Percentiles rank a stretch among this genome's conserved stretches.
phyloP scores from a whole-genome alignment of 1,140 invertebrate genomes.

The Leptoteleia sp. region DNA sequence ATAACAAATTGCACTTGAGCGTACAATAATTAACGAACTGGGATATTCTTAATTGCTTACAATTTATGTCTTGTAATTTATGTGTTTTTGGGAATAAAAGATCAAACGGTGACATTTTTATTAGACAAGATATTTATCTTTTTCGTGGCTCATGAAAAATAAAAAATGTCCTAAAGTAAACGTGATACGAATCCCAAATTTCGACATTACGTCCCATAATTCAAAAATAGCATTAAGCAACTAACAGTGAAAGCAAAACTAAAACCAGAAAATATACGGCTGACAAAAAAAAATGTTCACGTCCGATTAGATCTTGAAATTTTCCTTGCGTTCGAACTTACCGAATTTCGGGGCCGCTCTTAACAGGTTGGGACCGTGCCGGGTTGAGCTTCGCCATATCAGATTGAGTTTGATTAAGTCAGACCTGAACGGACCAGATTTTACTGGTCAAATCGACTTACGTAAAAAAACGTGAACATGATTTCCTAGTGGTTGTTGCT shows the following conservation, averaged over 20 bases:
- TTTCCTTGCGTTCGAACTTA: constrained; percentile 24
- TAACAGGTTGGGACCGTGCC: constrained; percentile 36
- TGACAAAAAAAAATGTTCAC: constrained; percentile 33
- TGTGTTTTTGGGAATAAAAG: constrained; percentile 22
- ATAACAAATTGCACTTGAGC: too few species aligned
- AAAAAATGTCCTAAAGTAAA: constrained; percentile 37
- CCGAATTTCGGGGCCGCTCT: constrained; percentile 34
- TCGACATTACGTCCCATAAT: constrained; percentile 31
- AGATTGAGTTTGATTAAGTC: constrained; percentile 53
- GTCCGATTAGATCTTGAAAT: constrained; percentile 50
- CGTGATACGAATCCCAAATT: constrained; percentile 50
- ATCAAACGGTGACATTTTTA: constrained; percentile 43
- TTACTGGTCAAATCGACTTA: constrained; percentile 23
- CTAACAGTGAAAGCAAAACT: constrained; percentile 49
- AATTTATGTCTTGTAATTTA: constrained; percentile 22
- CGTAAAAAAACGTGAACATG: constrained; percentile 23
- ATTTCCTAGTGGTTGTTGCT: constrained; percentile 8
- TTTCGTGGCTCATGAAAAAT: constrained; percentile 18
- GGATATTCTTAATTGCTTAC: constrained; percentile 1
- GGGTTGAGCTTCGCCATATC: constrained; percentile 17
- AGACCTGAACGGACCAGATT: constrained; percentile 24
- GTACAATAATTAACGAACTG: not conserved
- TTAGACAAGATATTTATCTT: constrained; percentile 53
- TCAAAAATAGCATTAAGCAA: constrained; percentile 51
- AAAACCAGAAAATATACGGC: constrained; percentile 37